Base-by-base conservation (phyloP, 2,888 invertebrate genomes). In the Hypomecis punctinalis region DNA sequence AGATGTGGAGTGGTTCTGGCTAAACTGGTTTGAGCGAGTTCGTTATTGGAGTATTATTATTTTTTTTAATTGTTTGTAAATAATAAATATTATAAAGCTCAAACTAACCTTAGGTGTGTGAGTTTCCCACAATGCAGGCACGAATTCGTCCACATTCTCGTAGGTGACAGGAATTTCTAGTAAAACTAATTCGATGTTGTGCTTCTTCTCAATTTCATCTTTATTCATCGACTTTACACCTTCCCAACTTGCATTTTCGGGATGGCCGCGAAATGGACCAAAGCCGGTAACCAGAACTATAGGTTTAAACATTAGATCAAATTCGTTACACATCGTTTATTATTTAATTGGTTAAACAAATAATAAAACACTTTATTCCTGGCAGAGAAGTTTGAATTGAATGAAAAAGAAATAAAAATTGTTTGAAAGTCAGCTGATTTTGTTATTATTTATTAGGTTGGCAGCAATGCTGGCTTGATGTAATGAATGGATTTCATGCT, bases 191-290 rank as follows among this genome's bases (percentile, higher is more conserved):
- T 82, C 82, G 36, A 81, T 69, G 60, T 80, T 78, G 59, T 80
- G 85, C 70, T 93, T 91, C 65, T 86, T 85, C 73, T 94, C 93
- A n/a, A 94, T 83, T 69, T 92, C 85, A 45, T 91, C 83, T 69
- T 94, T 91, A 54, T 94, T 91, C 74, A 96, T 89, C 60, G 94
- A 80, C 79, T 95, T 95, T 0, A 97, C 97, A 5, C 96, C 95
- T 82, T 96, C 96, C 97, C 97, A 97, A 81, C 97, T 97, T 0
- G 97, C 95, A 83, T 98, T 98, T 8, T 96, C 89, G 35, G 88
- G 86, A 79, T 97, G 96, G 45, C 89, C 89, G 6, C 92, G 84
- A 86, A 97, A 98, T 0, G 97, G 97, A 0, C 97, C 97, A 86
- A 98, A 98, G 6, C 97, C 97, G 68, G 96, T 96, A 10, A 96